These are phyloP conservation scores for Bombus soroeensis DNA, from an alignment of 1,140 invertebrate genomes.

Conservation along the genomic window DNA sequence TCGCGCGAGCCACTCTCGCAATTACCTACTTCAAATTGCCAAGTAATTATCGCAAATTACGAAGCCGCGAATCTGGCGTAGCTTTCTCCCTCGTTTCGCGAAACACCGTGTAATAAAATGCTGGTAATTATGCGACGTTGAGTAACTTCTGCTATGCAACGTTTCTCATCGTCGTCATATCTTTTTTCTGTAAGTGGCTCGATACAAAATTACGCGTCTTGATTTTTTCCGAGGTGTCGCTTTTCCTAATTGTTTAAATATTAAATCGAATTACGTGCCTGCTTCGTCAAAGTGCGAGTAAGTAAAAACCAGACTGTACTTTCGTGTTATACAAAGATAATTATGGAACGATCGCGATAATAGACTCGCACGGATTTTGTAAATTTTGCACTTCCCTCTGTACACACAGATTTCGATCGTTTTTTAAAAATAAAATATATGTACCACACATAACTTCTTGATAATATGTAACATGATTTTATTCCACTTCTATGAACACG, in stretches of 20 bases:
- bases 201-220: background rate
- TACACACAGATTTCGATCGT: background rate
- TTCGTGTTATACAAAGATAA: background rate
- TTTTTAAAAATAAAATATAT: background rate
- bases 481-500: too few species aligned
- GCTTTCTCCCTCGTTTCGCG: background rate
- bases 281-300: too few species aligned
- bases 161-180: background rate
- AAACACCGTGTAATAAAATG: background rate
- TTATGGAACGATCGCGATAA: background rate
- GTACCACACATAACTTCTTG: too few species aligned
- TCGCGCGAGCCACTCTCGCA: background rate
- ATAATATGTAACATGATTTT: too few species aligned
- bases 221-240: too few species aligned
- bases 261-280: too few species aligned
- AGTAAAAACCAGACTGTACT: too few species aligned
- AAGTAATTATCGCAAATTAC: slow-evolving; percentile 17
- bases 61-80: background rate
- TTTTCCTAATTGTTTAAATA: too few species aligned
- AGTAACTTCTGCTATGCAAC: background rate
- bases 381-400: background rate
- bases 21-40: background rate
- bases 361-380: too few species aligned
- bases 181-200: background rate
- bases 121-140: background rate